phyloP scores from a whole-genome alignment of 2,113 vertebrate genomes.

The Acanthisitta chloris region DNA sequence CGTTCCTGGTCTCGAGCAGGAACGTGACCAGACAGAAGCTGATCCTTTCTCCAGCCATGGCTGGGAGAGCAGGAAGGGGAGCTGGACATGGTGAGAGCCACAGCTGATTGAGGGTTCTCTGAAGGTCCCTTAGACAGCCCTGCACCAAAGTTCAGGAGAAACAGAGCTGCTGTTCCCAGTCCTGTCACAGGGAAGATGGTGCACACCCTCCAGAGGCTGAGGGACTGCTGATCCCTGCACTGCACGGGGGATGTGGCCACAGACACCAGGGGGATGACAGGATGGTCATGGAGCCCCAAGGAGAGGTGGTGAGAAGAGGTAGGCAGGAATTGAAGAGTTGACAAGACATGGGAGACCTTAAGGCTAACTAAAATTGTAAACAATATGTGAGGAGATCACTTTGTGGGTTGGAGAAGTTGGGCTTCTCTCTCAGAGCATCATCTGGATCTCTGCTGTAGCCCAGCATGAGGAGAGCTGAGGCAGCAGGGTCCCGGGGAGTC shows the following conservation, averaged over 20 bases:
- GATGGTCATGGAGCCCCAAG: not conserved
- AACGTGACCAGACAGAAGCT: accelerated
- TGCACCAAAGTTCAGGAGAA: not conserved
- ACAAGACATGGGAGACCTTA: not conserved
- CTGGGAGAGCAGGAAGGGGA: not conserved
- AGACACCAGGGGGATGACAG: too few relatives aligned
- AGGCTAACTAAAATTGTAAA: not conserved
- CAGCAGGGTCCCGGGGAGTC: not conserved
- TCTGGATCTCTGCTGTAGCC: not conserved
- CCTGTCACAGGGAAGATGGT: too few relatives aligned
- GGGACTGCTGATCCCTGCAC: not conserved
- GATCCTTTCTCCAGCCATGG: not conserved
- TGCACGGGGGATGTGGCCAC: too few relatives aligned
- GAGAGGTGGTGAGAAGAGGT: not conserved
- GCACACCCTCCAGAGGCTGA: accelerated
- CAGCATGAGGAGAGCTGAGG: not conserved
- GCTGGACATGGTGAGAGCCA: accelerated
- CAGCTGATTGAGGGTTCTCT: not conserved
- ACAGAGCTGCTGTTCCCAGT: not conserved
- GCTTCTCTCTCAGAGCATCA: not conserved
- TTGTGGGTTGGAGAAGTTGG: not conserved
- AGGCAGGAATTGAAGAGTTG: not conserved
- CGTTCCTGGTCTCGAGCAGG: not conserved
- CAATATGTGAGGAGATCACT: not conserved
- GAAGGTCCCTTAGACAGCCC: not conserved